Base-by-base conservation (phyloP, 1,140 invertebrate species). In the Caenorhabditis latens region DNA sequence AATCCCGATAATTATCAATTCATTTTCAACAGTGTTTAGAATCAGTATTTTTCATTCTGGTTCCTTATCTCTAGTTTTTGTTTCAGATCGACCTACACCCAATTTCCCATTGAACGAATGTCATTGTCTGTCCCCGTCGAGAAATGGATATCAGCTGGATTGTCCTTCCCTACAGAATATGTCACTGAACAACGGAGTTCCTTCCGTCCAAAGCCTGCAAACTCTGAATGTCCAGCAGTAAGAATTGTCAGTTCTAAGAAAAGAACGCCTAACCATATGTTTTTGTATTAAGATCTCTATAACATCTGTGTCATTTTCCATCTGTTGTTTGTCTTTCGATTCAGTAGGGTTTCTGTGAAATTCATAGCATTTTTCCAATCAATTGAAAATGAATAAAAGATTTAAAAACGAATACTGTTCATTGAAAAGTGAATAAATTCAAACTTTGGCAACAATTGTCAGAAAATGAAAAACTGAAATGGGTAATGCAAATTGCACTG, bases 41-140 rank as follows among this genome's bases (percentile, higher is more conserved):
- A 32, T 2, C 32, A 32, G 2, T 32, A 32, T 32, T 32, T 32
- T 32, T 32, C 32, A 32, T 1, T 32, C 32, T 32, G 1, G 32
- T 32, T 32, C 32, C 32, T 32, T 1, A 32, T 32, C 32, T 32
- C 0, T 32, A 32, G 32, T 21, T 61, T 79, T n/a, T n/a, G n/a
- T n/a, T 79, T 24, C 71, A 79, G 71, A 79, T 79, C 50, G 40
- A 79, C 71, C 14, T 79, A 50, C 71, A 79, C 46, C 71, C 71
- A 79, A 79, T 79, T 79, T 79, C 71, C 71, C 71, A 79, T 79
- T 11, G 71, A 79, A 79, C 43, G 71, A 79, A 79, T 79, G 71
- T 53, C 46, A 4, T 79, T 79, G 71, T 79, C 71, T 19, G 71
- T 79, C 4, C 71, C 71, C 0, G 71, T 79, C 3, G 71, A 79